These are phyloP conservation scores for Tinea pellionella DNA, from an alignment of 2,888 invertebrate species.

Conservation along the genomic window DNA sequence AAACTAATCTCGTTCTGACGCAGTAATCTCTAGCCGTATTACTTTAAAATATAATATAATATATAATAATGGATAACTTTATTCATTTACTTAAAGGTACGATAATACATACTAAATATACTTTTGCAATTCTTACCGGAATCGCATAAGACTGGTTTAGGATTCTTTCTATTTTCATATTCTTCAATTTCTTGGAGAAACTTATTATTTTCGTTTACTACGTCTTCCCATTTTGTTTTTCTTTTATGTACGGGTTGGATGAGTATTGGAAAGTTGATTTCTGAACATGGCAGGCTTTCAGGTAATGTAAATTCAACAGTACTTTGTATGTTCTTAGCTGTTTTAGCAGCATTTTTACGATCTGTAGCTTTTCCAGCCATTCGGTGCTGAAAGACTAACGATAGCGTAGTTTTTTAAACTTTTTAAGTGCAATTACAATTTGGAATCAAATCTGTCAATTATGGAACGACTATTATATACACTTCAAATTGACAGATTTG, in stretches of 20 bases:
- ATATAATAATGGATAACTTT: too few species aligned
- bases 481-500: too few species aligned
- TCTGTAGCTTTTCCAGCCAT: slow-evolving; percentile 46
- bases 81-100: too few species aligned
- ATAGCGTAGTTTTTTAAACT: too few species aligned
- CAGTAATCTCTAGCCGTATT: too few species aligned
- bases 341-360: slow-evolving; percentile 40
- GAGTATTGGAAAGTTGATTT: slow-evolving; percentile 45
- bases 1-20: too few species aligned
- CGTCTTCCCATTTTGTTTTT: slow-evolving; percentile 41
- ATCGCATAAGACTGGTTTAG: background rate
- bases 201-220: slow-evolving; percentile 38
- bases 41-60: too few species aligned
- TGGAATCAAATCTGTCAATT: too few species aligned
- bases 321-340: slow-evolving; percentile 23
- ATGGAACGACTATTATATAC: too few species aligned
- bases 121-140: background rate
- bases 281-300: slow-evolving; percentile 49
- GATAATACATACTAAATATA: too few species aligned
- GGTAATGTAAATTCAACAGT: slow-evolving; percentile 35
- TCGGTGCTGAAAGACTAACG: too few species aligned
- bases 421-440: too few species aligned
- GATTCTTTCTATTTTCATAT: slow-evolving; percentile 32
- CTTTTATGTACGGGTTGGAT: slow-evolving; percentile 22
- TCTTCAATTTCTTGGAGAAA: slow-evolving; percentile 33